phyloP scores from a whole-genome alignment of 2,113 vertebrate species.

The Sorex fumeus region DNA sequence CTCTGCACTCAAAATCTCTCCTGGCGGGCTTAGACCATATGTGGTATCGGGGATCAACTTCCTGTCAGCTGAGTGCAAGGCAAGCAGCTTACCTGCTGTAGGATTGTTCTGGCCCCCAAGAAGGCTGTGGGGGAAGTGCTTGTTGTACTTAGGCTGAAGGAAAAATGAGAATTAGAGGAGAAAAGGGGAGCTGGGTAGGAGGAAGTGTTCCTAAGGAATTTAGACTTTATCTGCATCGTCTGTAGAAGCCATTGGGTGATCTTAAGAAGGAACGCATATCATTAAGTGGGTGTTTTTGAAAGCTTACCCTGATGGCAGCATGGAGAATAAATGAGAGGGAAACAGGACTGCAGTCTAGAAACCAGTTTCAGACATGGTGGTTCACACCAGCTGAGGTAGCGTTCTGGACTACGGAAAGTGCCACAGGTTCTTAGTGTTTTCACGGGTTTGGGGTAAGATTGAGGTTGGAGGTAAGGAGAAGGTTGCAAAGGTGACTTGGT shows the following conservation, averaged over 20 bases:
- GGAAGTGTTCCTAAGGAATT: slow-evolving; percentile 47
- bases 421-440: not conserved
- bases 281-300: slow-evolving; percentile 24
- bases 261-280: slow-evolving; percentile 52
- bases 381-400: not conserved
- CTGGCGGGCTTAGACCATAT: too few species aligned
- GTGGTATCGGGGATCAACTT: too few species aligned
- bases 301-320: not conserved
- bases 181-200: not conserved
- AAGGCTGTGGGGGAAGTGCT: slow-evolving; percentile 14
- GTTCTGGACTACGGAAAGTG: not conserved
- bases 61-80: too few species aligned
- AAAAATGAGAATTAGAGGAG: slow-evolving; percentile 27
- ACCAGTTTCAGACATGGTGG: slow-evolving; percentile 10
- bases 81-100: too few species aligned
- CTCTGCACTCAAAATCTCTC: too few species aligned
- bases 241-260: slow-evolving; percentile 27
- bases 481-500: slow-evolving; percentile 16
- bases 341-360: slow-evolving; percentile 30
- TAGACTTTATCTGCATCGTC: slow-evolving; percentile 13
- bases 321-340: slow-evolving; percentile 46
- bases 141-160: not conserved
- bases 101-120: not conserved
- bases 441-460: not conserved
- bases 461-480: not conserved